A percentile compares a stretch with the other conserved stretches of the same genome.
Conservation (phyloP, 1,140 invertebrate species). For the Parasteatoda tepidariorum region DNA sequence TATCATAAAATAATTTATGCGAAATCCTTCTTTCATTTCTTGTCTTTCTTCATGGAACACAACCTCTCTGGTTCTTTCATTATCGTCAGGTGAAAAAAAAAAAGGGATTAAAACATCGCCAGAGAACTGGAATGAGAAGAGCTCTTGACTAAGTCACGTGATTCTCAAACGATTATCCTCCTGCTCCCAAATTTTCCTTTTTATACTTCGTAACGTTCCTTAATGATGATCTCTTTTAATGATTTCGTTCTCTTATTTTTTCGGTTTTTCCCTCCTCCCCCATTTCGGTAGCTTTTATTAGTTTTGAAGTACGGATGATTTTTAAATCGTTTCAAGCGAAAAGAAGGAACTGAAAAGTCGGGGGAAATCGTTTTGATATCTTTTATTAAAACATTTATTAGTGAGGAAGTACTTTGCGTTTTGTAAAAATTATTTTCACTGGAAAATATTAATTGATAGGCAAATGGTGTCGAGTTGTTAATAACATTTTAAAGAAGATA, state of each 20-base stretch:
- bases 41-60: background rate
- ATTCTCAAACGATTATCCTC: background rate
- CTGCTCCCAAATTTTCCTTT: background rate
- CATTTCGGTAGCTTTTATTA: background rate
- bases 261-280: background rate
- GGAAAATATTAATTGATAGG: no score
- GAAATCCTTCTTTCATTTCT: no score
- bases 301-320: background rate
- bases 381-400: no score
- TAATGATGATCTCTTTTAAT: background rate
- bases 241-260: background rate
- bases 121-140: background rate
- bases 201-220: background rate
- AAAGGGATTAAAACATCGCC: background rate
- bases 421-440: no score
- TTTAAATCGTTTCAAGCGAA: background rate
- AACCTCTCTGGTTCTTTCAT: no score
- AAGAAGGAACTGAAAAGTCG: no score
- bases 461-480: no score
- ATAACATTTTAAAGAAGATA: no score
- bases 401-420: no score
- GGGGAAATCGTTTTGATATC: no score
- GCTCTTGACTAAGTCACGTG: background rate
- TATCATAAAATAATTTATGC: no score
- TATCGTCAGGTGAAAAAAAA: no score